phyloP scores from a whole-genome alignment of 2,797 vertebrate genomes.

The Synaphobranchus kaupii region DNA sequence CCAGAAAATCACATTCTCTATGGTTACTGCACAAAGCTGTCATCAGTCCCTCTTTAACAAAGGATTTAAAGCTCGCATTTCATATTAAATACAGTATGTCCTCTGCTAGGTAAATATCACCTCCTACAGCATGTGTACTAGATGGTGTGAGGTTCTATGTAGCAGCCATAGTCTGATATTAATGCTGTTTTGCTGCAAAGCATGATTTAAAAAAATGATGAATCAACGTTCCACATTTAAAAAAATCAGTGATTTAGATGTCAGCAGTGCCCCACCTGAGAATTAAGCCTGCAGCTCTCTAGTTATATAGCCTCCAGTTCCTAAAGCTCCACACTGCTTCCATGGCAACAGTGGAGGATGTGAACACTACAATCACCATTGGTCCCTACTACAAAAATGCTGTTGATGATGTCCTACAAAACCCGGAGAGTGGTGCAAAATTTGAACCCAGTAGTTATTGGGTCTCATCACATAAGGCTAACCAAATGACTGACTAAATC shows the following conservation, averaged over 20 bases:
- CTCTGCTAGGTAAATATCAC: neutral
- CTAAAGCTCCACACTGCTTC: no score
- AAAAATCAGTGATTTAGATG: no score
- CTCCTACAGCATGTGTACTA: neutral
- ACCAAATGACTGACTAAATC: neutral
- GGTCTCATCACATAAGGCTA: neutral
- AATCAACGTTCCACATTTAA: no score
- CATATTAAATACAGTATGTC: neutral
- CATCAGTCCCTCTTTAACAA: neutral
- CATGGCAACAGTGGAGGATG: no score
- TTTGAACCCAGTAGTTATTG: neutral
- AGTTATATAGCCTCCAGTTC: no score
- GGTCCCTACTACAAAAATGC: no score
- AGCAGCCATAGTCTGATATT: neutral
- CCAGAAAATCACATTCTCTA: constrained; percentile 6
- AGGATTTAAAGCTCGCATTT: neutral
- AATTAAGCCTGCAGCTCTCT: no score
- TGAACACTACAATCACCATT: no score
- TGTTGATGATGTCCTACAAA: no score
- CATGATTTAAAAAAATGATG: neutral
- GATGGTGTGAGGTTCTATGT: neutral
- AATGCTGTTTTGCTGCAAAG: neutral
- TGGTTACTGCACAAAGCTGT: neutral
- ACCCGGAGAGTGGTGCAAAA: no score
- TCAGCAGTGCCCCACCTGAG: no score